These are phyloP conservation scores for Zosterops pallidus DNA, from an alignment of 2,113 vertebrate species.

Conservation along the genomic window DNA sequence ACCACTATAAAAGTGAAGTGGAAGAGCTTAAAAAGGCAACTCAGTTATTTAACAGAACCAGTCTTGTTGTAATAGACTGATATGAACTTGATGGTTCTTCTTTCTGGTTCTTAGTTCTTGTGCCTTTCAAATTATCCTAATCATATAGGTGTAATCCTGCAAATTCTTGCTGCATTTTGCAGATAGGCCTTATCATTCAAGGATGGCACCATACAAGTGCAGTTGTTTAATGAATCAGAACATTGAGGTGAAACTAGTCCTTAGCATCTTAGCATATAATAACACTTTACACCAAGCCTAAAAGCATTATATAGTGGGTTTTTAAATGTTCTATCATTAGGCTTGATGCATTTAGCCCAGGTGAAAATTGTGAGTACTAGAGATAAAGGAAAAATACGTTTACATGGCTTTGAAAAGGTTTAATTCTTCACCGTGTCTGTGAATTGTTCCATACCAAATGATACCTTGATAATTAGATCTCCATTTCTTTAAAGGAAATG, in stretches of 20 bases:
- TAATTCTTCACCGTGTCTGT: background rate
- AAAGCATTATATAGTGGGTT: background rate
- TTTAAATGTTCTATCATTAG: background rate
- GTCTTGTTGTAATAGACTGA: background rate
- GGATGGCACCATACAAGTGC: background rate
- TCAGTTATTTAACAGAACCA: background rate
- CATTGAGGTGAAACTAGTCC: background rate
- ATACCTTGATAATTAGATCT: slow-evolving; percentile 32
- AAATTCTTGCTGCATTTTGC: background rate
- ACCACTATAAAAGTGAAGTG: background rate
- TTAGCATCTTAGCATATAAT: background rate
- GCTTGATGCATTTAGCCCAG: background rate
- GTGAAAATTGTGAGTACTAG: background rate
- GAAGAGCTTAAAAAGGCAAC: background rate
- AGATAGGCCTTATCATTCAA: background rate
- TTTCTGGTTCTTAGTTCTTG: slow-evolving; percentile 1
- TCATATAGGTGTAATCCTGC: background rate
- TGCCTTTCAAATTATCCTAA: background rate
- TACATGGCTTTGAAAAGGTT: background rate
- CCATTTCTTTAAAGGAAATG: background rate
- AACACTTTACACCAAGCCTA: background rate
- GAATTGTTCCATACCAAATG: background rate
- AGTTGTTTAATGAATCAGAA: slow-evolving; percentile 6
- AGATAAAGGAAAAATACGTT: background rate
- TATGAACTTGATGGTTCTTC: background rate